Base-by-base conservation (phyloP, 2,113 vertebrate species). In the Sclerurus mexicanus region DNA sequence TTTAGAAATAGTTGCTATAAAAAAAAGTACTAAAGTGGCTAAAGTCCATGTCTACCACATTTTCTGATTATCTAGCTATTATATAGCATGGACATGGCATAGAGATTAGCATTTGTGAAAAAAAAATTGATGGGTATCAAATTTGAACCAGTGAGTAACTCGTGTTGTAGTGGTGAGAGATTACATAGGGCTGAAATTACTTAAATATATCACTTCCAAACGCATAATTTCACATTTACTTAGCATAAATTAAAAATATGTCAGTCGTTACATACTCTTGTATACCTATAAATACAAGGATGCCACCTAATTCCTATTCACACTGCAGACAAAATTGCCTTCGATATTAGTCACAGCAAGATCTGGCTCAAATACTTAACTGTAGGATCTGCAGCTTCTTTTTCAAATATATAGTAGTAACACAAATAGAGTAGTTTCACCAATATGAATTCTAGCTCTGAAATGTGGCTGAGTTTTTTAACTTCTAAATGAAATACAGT, bases 401-500 rank as follows among this genome's bases (percentile, higher is more conserved):
- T 92, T 96, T 80, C 82, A 59, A 49, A n/a, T 14, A 16, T 31
- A n/a, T 39, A 50, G 27, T 3, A 14, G 33, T 60, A 90, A 83
- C 59, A 96, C 76, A 87, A 93, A 95, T 46, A 52, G 25, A 94
- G 74, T 62, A 64, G 35, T 68, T 94, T 85, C 79, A 89, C 71
- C 16, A 49, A 4, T 18, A 50, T 2, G 17, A 91, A 74, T 94
- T 90, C 15, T 69, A 52, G 27, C 24, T 90, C 74, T 93, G 27
- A 96, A 95, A 49, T 79, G 62, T 47, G n/a, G 64, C 55, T 35
- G 31, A 87, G 62, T 93, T 91, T 85, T 44, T 21, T 7, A 91
- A 69, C 82, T 96, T 74, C 62, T 72, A 95, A 97, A 91, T 78
- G 60, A 97, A 95, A 94, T 84, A 91, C 5, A 35, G 37, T 87